Percentiles rank a stretch among this genome's conserved stretches.
These are phyloP conservation scores for Diabrotica virgifera DNA, from an alignment of 1,140 invertebrate genomes.

Conservation along the genomic window DNA sequence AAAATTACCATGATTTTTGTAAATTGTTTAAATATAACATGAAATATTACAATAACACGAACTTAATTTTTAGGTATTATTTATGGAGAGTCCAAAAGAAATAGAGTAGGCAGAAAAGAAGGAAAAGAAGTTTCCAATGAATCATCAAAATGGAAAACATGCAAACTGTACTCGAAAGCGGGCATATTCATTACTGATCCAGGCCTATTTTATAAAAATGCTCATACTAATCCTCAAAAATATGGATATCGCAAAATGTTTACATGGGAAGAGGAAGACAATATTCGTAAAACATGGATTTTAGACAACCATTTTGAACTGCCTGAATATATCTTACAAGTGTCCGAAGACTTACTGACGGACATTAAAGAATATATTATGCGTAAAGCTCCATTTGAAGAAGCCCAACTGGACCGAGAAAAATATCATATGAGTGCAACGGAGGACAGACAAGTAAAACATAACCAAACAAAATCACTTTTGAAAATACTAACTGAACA, in stretches of 20 bases:
- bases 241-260: slow-evolving; percentile 9
- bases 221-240: background rate
- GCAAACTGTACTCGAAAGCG: slow-evolving; percentile 9
- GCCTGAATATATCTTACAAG: background rate
- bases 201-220: slow-evolving; percentile 9
- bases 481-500: too few relatives aligned
- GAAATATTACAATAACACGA: too few relatives aligned
- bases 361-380: slow-evolving; percentile 10
- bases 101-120: slow-evolving; percentile 1
- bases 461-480: background rate
- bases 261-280: slow-evolving; percentile 6
- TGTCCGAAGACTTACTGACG: background rate
- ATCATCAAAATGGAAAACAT: slow-evolving; percentile 6
- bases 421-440: background rate
- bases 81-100: slow-evolving; percentile 9
- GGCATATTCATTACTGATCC: background rate
- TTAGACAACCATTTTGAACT: background rate
- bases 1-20: too few relatives aligned
- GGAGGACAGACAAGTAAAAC: slow-evolving; percentile 4
- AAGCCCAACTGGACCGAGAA: slow-evolving; percentile 3
- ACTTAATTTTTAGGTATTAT: background rate
- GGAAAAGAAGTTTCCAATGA: slow-evolving; percentile 1
- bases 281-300: slow-evolving; percentile 1
- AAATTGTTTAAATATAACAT: too few relatives aligned
- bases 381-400: slow-evolving; percentile 6